Percentiles rank a stretch among this genome's conserved stretches.
Conservation (phyloP, 2,888 invertebrate species). For the Bibio marci region DNA sequence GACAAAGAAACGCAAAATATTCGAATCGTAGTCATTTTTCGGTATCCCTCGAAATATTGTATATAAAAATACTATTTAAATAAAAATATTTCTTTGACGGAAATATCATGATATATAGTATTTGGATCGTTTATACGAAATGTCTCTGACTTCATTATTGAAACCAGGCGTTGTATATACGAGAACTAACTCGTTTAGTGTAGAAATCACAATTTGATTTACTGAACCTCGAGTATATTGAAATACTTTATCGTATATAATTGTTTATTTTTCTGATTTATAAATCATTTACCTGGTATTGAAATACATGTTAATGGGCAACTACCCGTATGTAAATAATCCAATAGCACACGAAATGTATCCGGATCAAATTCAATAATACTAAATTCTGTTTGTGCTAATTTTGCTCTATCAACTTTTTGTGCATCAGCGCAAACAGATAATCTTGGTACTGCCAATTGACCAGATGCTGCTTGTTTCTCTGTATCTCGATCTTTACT, state of each 20-base stretch:
- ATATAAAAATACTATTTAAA: no score
- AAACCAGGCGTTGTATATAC: no score
- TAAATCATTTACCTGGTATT: constrained; percentile 48
- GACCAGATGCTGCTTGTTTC: constrained; percentile 54
- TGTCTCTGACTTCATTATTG: no score
- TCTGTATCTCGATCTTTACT: constrained; percentile 62
- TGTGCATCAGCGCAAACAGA: constrained; percentile 89
- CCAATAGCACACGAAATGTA: constrained; percentile 76
- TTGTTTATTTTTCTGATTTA: neutral
- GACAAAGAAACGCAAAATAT: no score
- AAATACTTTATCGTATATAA: no score
- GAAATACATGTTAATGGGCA: constrained; percentile 83
- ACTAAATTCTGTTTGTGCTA: constrained; percentile 83
- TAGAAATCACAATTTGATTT: neutral
- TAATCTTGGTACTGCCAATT: constrained; percentile 68
- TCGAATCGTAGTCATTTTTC: no score
- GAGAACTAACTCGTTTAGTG: neutral
- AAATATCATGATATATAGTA: no score
- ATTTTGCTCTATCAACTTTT: constrained; percentile 79
- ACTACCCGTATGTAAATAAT: constrained; percentile 84
- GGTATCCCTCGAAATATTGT: no score
- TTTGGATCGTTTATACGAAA: no score
- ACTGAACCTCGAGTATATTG: no score
- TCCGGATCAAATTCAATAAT: constrained; percentile 92
- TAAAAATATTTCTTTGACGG: no score